Evolutionary conservation across 2,797 vertebrate genomes (phyloP).

Genomic region (Antennarius maculatus): DNA sequence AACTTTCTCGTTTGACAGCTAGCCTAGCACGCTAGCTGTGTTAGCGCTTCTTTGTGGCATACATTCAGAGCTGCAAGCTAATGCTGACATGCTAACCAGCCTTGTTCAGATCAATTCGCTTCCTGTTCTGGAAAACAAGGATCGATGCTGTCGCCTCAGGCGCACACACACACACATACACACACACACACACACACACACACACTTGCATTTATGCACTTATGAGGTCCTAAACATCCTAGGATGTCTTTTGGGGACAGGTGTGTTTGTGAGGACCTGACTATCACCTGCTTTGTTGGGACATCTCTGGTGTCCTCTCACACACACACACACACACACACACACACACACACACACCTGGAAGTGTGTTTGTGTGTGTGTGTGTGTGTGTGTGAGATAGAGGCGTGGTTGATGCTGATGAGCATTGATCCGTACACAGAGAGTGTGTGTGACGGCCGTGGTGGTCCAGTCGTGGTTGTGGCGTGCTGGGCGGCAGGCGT

Average conservation of each 20-base stretch:
- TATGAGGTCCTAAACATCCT: neutral
- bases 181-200: slow-evolving; percentile 24
- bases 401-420: slow-evolving; percentile 47
- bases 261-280: neutral
- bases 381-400: neutral
- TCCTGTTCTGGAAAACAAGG: slow-evolving; percentile 62
- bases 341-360: slow-evolving; percentile 2
- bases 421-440: slow-evolving; percentile 42
- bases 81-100: slow-evolving; percentile 38
- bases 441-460: slow-evolving; percentile 3
- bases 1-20: no score
- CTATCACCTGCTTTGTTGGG: no score
- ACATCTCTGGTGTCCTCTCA: no score
- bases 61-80: slow-evolving; percentile 5
- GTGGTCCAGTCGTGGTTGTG: slow-evolving; percentile 35
- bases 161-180: slow-evolving; percentile 6
- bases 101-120: slow-evolving; percentile 55
- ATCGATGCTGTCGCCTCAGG: slow-evolving; percentile 59
- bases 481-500: slow-evolving; percentile 20
- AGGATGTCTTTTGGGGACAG: neutral
- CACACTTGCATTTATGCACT: neutral
- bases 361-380: neutral
- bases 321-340: neutral
- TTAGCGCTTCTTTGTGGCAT: slow-evolving; percentile 17
- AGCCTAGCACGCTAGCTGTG: slow-evolving; percentile 6